phyloP scores from a whole-genome alignment of 2,797 vertebrate genomes.

The Enteromius fasciolatus region DNA sequence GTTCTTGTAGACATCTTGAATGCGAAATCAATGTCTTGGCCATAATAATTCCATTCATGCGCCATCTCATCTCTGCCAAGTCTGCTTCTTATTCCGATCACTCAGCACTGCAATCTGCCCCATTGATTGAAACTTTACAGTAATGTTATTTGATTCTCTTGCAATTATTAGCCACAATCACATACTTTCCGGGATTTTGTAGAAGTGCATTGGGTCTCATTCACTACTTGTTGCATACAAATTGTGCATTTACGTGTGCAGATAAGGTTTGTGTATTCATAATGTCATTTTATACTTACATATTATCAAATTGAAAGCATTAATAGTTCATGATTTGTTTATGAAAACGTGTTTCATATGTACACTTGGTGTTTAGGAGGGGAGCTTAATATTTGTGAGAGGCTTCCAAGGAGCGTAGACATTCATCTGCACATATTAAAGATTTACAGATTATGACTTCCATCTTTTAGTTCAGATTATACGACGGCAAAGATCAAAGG shows the following conservation, averaged over 20 bases:
- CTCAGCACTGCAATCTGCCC: slow-evolving; percentile 35
- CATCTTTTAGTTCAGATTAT: slow-evolving; percentile 42
- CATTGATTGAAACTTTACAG: slow-evolving; percentile 48
- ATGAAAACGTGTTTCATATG: not conserved
- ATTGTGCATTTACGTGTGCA: not conserved
- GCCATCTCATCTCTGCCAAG: slow-evolving; percentile 39
- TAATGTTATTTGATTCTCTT: slow-evolving; percentile 35
- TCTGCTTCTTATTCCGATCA: slow-evolving; percentile 46
- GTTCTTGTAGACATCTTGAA: slow-evolving; percentile 39
- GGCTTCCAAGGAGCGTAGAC: not conserved
- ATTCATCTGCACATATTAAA: slow-evolving; percentile 14
- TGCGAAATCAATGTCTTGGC: slow-evolving; percentile 49
- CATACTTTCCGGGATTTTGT: slow-evolving; percentile 12
- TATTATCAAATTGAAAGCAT: not conserved
- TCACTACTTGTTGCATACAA: not conserved
- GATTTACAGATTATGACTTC: slow-evolving; percentile 17
- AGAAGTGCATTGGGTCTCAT: not conserved
- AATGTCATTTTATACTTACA: not conserved
- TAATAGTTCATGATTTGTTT: not conserved
- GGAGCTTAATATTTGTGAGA: not conserved
- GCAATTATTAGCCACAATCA: slow-evolving; percentile 51
- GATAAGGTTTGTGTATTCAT: not conserved
- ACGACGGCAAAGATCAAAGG: slow-evolving; percentile 51
- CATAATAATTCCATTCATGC: slow-evolving; percentile 53
- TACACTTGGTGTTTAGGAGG: not conserved